phyloP scores from a whole-genome alignment of 1,140 invertebrate genomes.

The Trachymyrmex cornetzi region DNA sequence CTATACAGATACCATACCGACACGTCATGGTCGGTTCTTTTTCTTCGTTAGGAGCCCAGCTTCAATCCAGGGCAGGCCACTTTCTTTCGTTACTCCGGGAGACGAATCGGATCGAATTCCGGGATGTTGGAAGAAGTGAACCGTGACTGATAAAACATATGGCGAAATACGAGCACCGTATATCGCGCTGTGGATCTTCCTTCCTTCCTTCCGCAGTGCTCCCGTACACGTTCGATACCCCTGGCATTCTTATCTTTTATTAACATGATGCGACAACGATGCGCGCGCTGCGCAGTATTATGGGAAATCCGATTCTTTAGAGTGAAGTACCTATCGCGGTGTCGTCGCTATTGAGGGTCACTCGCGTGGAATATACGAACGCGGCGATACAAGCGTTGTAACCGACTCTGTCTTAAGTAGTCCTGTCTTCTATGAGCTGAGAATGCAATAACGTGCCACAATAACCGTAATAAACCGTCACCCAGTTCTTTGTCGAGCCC shows the following conservation, averaged over 20 bases:
- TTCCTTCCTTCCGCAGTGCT: neutral
- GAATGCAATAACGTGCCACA: constrained; percentile 65
- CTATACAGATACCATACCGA: neutral
- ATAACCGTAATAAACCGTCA: constrained; percentile 61
- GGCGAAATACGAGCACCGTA: constrained; percentile 36
- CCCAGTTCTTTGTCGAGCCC: constrained; percentile 24
- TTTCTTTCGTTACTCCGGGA: constrained; percentile 52
- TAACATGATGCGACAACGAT: constrained; percentile 60
- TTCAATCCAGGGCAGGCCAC: constrained; percentile 5
- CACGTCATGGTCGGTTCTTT: constrained; percentile 25
- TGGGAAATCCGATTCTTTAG: constrained; percentile 40
- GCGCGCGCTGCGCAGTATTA: constrained; percentile 40
- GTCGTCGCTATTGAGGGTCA: constrained; percentile 43
- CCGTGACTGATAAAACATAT: constrained; percentile 63
- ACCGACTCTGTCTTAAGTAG: constrained; percentile 44
- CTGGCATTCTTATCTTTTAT: constrained; percentile 59
- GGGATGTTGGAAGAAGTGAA: constrained; percentile 48
- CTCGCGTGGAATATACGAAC: constrained; percentile 37
- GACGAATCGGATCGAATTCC: constrained; percentile 54
- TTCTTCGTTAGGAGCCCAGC: constrained; percentile 38
- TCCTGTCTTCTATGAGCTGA: neutral
- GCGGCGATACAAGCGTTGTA: constrained; percentile 37
- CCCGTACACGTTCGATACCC: constrained; percentile 23
- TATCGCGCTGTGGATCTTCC: neutral
- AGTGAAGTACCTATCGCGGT: constrained; percentile 44